These are phyloP conservation scores for Anser brachyrhynchus DNA, from an alignment of 2,113 vertebrate genomes.

Conservation along the genomic window DNA sequence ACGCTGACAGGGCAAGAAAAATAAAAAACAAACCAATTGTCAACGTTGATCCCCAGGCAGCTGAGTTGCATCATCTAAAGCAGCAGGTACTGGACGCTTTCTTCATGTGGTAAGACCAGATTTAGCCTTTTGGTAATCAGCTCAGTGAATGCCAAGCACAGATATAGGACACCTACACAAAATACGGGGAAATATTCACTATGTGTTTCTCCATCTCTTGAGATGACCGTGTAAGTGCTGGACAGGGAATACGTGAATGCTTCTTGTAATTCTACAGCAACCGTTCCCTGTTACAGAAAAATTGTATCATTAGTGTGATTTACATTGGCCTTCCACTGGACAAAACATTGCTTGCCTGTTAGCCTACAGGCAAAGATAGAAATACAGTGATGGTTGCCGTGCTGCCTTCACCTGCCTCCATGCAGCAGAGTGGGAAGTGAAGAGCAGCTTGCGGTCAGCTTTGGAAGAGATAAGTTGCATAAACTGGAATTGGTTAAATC, in stretches of 20 bases:
- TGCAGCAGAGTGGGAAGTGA: neutral
- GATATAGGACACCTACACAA: neutral
- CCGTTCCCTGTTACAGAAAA: neutral
- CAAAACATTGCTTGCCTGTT: neutral
- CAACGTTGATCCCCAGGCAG: constrained; percentile 89
- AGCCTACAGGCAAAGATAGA: neutral
- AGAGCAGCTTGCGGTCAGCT: neutral
- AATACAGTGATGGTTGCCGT: neutral
- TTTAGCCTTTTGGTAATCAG: neutral
- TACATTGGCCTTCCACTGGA: neutral
- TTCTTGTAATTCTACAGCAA: neutral
- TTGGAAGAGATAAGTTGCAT: neutral
- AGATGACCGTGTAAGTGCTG: neutral
- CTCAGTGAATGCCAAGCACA: neutral
- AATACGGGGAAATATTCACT: fast-evolving
- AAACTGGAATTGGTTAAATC: neutral
- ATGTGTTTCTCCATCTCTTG: neutral
- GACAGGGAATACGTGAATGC: neutral
- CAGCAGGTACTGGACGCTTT: constrained; percentile 83
- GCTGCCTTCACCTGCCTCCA: neutral
- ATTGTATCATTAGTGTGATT: neutral
- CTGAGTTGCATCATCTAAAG: constrained; percentile 86
- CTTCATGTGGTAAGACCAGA: neutral
- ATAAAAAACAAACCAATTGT: constrained; percentile 96
- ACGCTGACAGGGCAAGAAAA: constrained; percentile 95